Evolutionary conservation across 1,140 invertebrate genomes (phyloP).

Genomic region (Lamellibrachia luymesi): DNA sequence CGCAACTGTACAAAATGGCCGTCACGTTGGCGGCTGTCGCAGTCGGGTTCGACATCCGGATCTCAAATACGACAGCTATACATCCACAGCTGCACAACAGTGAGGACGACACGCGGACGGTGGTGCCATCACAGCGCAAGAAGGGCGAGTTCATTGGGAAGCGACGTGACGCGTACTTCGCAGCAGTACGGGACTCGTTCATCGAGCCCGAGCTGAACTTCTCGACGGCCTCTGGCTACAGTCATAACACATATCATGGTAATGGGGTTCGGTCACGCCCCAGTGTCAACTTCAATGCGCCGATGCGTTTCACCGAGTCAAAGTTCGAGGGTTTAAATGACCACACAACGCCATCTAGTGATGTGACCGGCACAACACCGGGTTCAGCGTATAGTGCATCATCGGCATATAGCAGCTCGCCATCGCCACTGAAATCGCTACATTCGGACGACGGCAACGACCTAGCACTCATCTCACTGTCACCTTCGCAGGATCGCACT

Average conservation of each 20-base stretch:
- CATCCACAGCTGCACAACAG: neutral
- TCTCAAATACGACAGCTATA: slow-evolving; percentile 71
- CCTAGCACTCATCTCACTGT: slow-evolving; percentile 30
- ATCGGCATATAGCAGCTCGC: slow-evolving; percentile 60
- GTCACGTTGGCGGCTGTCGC: slow-evolving; percentile 84
- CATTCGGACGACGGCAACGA: slow-evolving; percentile 19
- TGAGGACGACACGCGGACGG: neutral
- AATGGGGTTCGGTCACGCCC: slow-evolving; percentile 70
- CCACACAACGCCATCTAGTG: slow-evolving; percentile 30
- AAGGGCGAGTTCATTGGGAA: slow-evolving; percentile 8
- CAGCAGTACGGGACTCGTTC: slow-evolving; percentile 53
- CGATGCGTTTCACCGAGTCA: slow-evolving; percentile 74
- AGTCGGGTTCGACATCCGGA: slow-evolving; percentile 84
- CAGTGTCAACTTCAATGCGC: slow-evolving; percentile 61
- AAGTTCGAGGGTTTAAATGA: slow-evolving; percentile 66
- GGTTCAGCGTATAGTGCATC: slow-evolving; percentile 56
- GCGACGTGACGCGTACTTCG: slow-evolving; percentile 53
- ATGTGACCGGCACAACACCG: neutral
- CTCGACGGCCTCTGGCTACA: slow-evolving; percentile 64
- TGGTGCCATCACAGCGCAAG: neutral
- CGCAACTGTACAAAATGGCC: slow-evolving; percentile 85
- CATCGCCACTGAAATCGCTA: slow-evolving; percentile 13
- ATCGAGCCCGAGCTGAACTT: slow-evolving; percentile 56
- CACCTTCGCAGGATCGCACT: slow-evolving; percentile 25
- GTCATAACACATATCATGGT: slow-evolving; percentile 89